Base-by-base conservation (phyloP, 2,888 invertebrate genomes). In the Sicus ferrugineus region DNA sequence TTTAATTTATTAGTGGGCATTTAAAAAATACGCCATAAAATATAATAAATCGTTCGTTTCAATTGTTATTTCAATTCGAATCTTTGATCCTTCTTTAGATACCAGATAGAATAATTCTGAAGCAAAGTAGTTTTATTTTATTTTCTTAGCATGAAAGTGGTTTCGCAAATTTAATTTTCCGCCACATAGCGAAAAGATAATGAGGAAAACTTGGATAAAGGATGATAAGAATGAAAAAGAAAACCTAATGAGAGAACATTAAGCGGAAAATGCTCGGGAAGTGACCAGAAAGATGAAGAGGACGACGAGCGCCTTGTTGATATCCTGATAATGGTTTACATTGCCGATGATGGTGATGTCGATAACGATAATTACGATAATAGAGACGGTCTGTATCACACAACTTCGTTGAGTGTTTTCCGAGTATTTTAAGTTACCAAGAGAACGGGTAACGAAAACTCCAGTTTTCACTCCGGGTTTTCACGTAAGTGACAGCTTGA, bases 141-240 rank as follows among this genome's bases (percentile, higher is more conserved):
- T n/a, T n/a, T n/a, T n/a, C n/a, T n/a, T n/a, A n/a, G n/a, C n/a
- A n/a, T n/a, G n/a, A n/a, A 38, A 59, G 38, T 59, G n/a, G 59
- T 9, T 63, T 62, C 48, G 48, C 30, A 63, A 63, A 48, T 63
- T 63, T 63, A 48, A 63, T 63, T 63, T 63, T 63, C 28, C 63
- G 63, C 63, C 30, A 50, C 48, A 63, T 63, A 63, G 21, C 42
- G 26, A 28, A 28, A 26, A 48, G 11, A n/a, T 48, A 48, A 62
- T 23, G 62, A 62, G 21, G 42, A 54, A 54, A 26, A 28, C 23
- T 21, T 52, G 19, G 28, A 54, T 28, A 54, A 54, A 54, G 26
- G 54, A 54, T 54, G 28, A 11, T 23, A 42, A 42, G 42, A 16
- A 42, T 1, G 16, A 16, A 42, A 9, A 23, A 4, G 21, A 54